Conservation (phyloP, 2,888 invertebrate genomes). For the Clivina fossor region DNA sequence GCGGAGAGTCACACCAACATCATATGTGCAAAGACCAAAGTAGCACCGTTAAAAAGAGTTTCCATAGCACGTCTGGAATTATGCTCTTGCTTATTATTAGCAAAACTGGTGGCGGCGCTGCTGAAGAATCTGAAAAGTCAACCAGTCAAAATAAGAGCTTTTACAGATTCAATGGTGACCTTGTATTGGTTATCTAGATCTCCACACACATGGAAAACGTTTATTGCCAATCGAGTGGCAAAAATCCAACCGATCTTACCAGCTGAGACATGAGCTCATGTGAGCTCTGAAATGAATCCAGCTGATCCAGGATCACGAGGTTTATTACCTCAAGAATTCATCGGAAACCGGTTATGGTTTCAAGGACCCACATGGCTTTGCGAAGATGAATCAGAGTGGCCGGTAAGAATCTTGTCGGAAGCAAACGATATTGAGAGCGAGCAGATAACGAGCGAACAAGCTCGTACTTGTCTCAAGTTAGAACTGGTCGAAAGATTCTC, state of each 20-base stretch:
- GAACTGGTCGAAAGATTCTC: background rate
- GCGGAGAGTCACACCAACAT: background rate
- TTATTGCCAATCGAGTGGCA: background rate
- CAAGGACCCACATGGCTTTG: background rate
- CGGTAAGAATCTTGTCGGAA: background rate
- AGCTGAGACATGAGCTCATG: background rate
- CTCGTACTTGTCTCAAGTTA: background rate
- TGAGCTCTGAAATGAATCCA: background rate
- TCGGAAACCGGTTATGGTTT: background rate
- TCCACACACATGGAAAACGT: background rate
- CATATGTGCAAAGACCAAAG: background rate
- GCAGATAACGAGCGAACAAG: background rate
- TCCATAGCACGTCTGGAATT: background rate
- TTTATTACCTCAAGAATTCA: background rate
- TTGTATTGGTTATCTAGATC: background rate
- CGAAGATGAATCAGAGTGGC: background rate
- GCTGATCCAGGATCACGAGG: background rate
- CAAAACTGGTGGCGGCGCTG: background rate
- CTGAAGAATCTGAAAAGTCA: background rate
- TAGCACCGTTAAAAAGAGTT: conserved; percentile 1
- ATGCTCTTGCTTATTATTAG: background rate
- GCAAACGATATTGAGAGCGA: background rate
- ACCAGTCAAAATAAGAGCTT: background rate
- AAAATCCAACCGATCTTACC: background rate
- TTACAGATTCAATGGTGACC: background rate